phyloP scores from a whole-genome alignment of 2,888 invertebrate genomes.

The Heteromyza rotundicornis region DNA sequence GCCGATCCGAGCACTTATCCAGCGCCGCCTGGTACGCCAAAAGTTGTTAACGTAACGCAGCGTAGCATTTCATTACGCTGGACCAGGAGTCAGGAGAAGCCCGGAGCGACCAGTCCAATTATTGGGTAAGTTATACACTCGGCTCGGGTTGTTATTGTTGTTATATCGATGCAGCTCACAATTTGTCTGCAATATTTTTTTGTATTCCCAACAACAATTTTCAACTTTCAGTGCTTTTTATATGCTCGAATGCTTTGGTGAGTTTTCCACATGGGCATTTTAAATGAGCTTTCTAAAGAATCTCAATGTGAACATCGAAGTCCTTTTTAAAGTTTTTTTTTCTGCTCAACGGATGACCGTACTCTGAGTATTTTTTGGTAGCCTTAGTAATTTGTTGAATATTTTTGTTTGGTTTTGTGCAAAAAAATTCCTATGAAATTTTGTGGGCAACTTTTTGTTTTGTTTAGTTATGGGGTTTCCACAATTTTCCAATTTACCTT shows the following conservation, averaged over 20 bases:
- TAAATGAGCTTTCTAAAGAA: neutral
- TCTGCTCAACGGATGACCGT: neutral
- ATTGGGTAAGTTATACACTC: slow-evolving; percentile 56
- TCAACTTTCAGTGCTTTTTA: neutral
- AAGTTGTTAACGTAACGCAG: slow-evolving; percentile 72
- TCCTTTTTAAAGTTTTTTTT: neutral
- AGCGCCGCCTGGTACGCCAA: slow-evolving; percentile 75
- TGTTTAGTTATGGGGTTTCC: neutral
- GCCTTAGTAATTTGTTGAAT: neutral
- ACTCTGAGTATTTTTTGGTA: neutral
- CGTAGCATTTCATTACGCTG: slow-evolving; percentile 70
- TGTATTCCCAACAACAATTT: neutral
- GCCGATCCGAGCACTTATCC: slow-evolving; percentile 76
- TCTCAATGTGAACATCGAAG: too few relatives aligned
- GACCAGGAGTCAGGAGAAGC: slow-evolving; percentile 67
- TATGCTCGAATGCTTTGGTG: neutral
- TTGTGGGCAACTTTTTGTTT: too few relatives aligned
- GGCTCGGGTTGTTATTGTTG: neutral
- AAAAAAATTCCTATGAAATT: neutral
- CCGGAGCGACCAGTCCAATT: slow-evolving; percentile 60
- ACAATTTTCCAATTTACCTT: neutral
- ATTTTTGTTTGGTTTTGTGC: neutral
- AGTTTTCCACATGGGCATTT: slow-evolving; percentile 1
- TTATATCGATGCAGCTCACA: neutral
- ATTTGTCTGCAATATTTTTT: neutral